Evolutionary conservation across 1,140 invertebrate genomes (phyloP), one percentile per base, ranked within the genome.

Genomic region (Grapholita molesta): DNA sequence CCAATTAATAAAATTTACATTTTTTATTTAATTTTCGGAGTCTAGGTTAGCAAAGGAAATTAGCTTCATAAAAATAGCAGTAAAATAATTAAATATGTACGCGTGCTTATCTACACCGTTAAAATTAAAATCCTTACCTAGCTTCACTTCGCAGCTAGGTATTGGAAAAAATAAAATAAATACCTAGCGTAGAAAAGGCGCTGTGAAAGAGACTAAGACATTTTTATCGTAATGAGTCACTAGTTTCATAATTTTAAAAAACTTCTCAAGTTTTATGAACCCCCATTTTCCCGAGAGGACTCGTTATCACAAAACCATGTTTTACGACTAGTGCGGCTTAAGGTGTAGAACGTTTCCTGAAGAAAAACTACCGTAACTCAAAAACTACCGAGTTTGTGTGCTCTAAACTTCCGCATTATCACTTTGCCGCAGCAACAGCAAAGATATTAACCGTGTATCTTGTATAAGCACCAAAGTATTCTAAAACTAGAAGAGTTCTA

Each of bases 401-500:
- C 32, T 61, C 24, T 28, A 28, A 28, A 61, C 55, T 61, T 61
- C 55, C 55, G 28, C 25, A 61, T 61, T 61, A 61, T 61, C 55
- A 61, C 55, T 61, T 18, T 52, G 28, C 21, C 1, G 25, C 24
- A 25, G 25, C 55, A 61, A 61, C 55, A 61, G 24, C 55, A 28
- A 28, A 61, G 55, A 61, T 25, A 61, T 61, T 61, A 61, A 61
- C 55, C 28, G 30, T 61, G 55, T 61, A 61, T 61, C 55, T 30
- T 61, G 55, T 61, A 61, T 61, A 61, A 61, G 55, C 55, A 61
- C 55, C 55, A 25, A 61, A 61, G 55, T 61, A 61, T 61, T 61
- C 55, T 12, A 61, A 61, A 61, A 61, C 25, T 61, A n/a, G 70
- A 72, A 75, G 53, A 69, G 68, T 68, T 76, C 67, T 80, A 79